Evolutionary conservation across 2,797 vertebrate genomes (phyloP).

Genomic region (Staurois parvus): DNA sequence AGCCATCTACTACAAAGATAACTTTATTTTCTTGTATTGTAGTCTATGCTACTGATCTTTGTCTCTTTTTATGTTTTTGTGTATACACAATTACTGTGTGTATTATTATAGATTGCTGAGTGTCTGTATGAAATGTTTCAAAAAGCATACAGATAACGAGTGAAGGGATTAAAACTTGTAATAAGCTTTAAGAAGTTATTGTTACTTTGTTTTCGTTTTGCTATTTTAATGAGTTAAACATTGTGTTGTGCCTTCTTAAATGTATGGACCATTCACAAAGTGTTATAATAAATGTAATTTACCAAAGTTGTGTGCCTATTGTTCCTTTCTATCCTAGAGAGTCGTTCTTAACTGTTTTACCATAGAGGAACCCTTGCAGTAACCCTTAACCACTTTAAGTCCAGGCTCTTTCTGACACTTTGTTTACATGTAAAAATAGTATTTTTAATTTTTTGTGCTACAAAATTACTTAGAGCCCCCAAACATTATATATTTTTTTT

Average conservation of each 20-base stretch:
- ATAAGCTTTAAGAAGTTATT: not conserved
- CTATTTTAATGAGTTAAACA: not conserved
- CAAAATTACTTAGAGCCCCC: too few species aligned
- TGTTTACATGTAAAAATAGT: too few species aligned
- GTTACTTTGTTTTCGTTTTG: not conserved
- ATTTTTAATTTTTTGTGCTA: too few species aligned
- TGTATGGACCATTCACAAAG: not conserved
- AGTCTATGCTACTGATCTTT: not conserved
- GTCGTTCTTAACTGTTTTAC: too few species aligned
- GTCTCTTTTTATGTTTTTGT: not conserved
- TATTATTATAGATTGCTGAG: not conserved
- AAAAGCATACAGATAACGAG: not conserved
- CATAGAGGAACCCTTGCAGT: too few species aligned
- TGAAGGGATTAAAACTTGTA: not conserved
- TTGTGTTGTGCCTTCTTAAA: slow-evolving; percentile 11
- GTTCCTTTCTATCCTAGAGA: too few species aligned
- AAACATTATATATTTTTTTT: too few species aligned
- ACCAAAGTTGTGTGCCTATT: not conserved
- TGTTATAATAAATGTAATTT: slow-evolving; percentile 8
- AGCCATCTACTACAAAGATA: not conserved
- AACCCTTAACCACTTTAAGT: too few species aligned
- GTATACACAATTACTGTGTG: not conserved
- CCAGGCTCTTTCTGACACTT: too few species aligned
- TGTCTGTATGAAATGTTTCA: not conserved
- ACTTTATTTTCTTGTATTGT: not conserved